Evolutionary conservation across 2,888 invertebrate species (phyloP).

Genomic region (Trichacis sp.): DNA sequence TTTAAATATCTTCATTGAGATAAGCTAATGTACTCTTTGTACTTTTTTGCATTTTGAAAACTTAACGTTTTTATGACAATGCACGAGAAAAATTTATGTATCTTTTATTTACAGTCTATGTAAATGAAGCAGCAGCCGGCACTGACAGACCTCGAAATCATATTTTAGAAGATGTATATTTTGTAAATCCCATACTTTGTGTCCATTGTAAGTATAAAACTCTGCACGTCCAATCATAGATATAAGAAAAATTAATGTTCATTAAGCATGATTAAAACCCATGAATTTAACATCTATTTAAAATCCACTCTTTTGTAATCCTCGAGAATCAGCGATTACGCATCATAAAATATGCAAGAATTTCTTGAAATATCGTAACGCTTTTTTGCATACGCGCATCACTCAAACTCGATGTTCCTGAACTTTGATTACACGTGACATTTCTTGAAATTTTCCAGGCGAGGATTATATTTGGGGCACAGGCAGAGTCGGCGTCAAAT

Average conservation of each 20-base stretch:
- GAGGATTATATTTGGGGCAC: slow-evolving; percentile 77
- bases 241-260: too few relatives aligned
- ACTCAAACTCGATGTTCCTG: slow-evolving; percentile 71
- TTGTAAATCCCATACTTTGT: slow-evolving; percentile 72
- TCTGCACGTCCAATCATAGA: too few relatives aligned
- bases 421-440: not conserved
- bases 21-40: not conserved
- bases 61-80: not conserved
- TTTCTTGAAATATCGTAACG: slow-evolving; percentile 47
- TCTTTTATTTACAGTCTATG: slow-evolving; percentile 54
- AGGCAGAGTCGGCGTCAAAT: slow-evolving; percentile 73
- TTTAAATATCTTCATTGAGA: not conserved
- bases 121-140: slow-evolving; percentile 56
- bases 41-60: not conserved
- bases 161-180: slow-evolving; percentile 70
- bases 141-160: slow-evolving; percentile 60
- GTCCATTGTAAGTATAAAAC: slow-evolving; percentile 71
- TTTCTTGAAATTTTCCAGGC: slow-evolving; percentile 66
- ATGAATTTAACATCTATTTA: too few relatives aligned
- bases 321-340: slow-evolving; percentile 19
- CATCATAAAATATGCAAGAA: slow-evolving; percentile 64
- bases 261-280: too few relatives aligned
- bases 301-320: not conserved
- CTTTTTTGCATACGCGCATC: slow-evolving; percentile 70
- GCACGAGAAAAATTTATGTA: not conserved